Conservation (phyloP, 1,140 invertebrate species). For the Rhyacophila brunnea region DNA sequence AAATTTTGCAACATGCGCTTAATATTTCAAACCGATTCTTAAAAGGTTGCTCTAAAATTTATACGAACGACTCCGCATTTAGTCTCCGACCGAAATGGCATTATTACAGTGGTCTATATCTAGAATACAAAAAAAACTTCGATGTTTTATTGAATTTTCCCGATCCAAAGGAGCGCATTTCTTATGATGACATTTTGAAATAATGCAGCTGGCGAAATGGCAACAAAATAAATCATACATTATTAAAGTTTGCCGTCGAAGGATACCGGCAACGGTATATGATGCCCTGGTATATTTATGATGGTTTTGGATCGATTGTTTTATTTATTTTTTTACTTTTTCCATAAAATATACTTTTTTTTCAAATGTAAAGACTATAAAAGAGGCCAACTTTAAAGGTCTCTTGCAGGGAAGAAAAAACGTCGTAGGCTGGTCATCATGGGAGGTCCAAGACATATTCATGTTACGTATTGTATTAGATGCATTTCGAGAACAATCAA, state of each 20-base stretch:
- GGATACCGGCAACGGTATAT: not conserved
- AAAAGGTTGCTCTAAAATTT: too few species aligned
- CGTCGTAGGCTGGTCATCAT: not conserved
- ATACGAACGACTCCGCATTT: too few species aligned
- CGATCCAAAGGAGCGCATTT: not conserved
- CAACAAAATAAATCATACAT: slow-evolving; percentile 27
- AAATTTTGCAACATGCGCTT: too few species aligned
- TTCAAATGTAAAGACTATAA: not conserved
- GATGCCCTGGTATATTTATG: slow-evolving; percentile 16
- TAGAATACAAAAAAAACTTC: not conserved
- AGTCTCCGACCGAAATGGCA: too few species aligned
- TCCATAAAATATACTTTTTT: too few species aligned
- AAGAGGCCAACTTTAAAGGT: not conserved
- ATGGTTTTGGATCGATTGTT: slow-evolving; percentile 13
- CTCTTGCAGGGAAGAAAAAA: not conserved
- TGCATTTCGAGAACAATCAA: too few species aligned
- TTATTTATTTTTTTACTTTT: slow-evolving; percentile 11
- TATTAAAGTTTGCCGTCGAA: slow-evolving; percentile 19
- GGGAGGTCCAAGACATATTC: slow-evolving; percentile 19
- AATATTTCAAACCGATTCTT: too few species aligned
- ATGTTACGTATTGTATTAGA: slow-evolving; percentile 16
- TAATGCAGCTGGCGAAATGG: slow-evolving; percentile 11
- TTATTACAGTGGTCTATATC: not conserved
- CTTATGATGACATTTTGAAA: slow-evolving; percentile 1
- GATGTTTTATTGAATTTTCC: not conserved